Conservation (phyloP, 2,888 invertebrate genomes). For the Anagyrus pseudococci region DNA sequence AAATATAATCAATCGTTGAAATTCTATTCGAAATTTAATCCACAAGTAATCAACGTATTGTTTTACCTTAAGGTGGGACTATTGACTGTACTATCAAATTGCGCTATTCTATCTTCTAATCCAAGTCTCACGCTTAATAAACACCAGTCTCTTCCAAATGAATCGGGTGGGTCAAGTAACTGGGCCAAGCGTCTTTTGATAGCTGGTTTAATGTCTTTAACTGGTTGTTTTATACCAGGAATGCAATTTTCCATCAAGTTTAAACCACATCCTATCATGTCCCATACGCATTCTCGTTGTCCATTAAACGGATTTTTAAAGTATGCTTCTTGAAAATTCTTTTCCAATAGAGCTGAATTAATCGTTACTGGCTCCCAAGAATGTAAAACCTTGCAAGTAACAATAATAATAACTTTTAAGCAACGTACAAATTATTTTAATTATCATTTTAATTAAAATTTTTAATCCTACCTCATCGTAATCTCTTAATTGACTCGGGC, state of each 20-base stretch:
- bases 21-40: background rate
- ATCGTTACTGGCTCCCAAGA: constrained; percentile 57
- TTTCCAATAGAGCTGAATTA: constrained; percentile 53
- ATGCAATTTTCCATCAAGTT: constrained; percentile 54
- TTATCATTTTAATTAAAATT: too few species aligned
- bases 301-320: constrained; percentile 59
- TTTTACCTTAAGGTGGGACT: constrained; percentile 57
- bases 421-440: background rate
- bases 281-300: constrained; percentile 57
- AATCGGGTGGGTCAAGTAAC: constrained; percentile 76
- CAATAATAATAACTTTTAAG: constrained; percentile 10
- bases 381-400: constrained; percentile 56
- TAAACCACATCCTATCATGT: constrained; percentile 56
- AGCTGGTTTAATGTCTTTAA: constrained; percentile 68
- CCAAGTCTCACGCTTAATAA: constrained; percentile 75
- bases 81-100: constrained; percentile 56
- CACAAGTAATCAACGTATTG: background rate
- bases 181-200: constrained; percentile 70
- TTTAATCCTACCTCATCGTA: constrained; percentile 53
- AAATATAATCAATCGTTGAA: background rate
- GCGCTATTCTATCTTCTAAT: constrained; percentile 65
- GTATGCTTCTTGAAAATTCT: constrained; percentile 53
- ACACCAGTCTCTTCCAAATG: constrained; percentile 79
- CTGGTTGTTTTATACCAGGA: constrained; percentile 57
- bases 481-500: constrained; percentile 66